Conservation (phyloP, 2,888 invertebrate species). For the Epinotia ramella region DNA sequence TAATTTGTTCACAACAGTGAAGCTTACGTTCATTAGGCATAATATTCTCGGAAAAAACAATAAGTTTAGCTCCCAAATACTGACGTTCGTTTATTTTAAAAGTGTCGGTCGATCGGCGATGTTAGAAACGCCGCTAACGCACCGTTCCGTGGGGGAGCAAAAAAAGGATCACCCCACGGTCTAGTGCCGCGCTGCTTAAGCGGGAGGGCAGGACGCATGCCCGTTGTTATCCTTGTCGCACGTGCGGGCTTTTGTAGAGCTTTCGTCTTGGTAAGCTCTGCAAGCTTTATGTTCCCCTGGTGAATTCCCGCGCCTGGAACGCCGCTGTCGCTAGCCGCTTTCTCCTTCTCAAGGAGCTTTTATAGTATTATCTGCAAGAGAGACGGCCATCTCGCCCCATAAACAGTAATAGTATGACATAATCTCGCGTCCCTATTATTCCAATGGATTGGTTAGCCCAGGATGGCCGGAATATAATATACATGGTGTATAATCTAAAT, state of each 20-base stretch:
- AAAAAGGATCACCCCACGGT: constrained; percentile 55
- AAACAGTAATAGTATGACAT: too few species aligned
- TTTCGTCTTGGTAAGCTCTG: constrained; percentile 59
- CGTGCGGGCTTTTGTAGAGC: constrained; percentile 73
- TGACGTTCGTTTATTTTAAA: constrained; percentile 3
- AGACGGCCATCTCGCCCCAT: constrained; percentile 50
- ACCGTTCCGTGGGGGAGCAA: constrained; percentile 35
- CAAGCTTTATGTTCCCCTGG: constrained; percentile 66
- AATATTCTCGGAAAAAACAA: background rate
- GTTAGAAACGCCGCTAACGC: constrained; percentile 53
- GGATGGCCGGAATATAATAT: too few species aligned
- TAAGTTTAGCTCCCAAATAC: constrained; percentile 14
- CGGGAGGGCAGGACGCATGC: constrained; percentile 58
- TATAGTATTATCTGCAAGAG: constrained; percentile 59
- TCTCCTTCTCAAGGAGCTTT: constrained; percentile 75
- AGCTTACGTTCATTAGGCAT: background rate
- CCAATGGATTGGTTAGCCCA: too few species aligned
- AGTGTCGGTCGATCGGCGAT: background rate
- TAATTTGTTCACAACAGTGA: too few species aligned
- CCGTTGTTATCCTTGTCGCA: constrained; percentile 66
- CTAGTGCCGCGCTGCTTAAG: constrained; percentile 54
- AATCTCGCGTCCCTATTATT: too few species aligned
- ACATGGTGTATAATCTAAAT: too few species aligned
- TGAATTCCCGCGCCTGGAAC: constrained; percentile 81
- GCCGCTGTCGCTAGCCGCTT: constrained; percentile 84